These are phyloP conservation scores for Xenopus tropicalis DNA, from an alignment of 2,113 vertebrate species.

Conservation along the genomic window UCB_Xtro_10.0 CM004443.2:158334001-158334500, in stretches of 20 bases:
- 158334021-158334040: background rate
- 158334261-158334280: conserved; percentile 4
- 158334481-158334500: too few species aligned
- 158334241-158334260: conserved; percentile 61
- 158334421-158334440: too few species aligned
- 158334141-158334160: conserved; percentile 35
- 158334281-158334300: background rate
- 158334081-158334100: conserved; percentile 32
- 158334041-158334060: background rate
- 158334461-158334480: too few species aligned
- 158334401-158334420: too few species aligned
- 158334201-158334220: conserved; percentile 60
- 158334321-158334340: background rate
- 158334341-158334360: background rate
- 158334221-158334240: conserved; percentile 65
- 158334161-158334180: conserved; percentile 54
- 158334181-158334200: conserved; percentile 59
- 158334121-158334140: conserved; percentile 28
- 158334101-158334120: conserved; percentile 8
- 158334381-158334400: background rate
- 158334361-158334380: background rate
- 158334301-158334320: background rate
- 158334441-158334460: too few species aligned
- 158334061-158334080: conserved; percentile 29
- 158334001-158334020: background rate